phyloP scores from a whole-genome alignment of 2,797 vertebrate species.

The Malurus leucopterus region DNA sequence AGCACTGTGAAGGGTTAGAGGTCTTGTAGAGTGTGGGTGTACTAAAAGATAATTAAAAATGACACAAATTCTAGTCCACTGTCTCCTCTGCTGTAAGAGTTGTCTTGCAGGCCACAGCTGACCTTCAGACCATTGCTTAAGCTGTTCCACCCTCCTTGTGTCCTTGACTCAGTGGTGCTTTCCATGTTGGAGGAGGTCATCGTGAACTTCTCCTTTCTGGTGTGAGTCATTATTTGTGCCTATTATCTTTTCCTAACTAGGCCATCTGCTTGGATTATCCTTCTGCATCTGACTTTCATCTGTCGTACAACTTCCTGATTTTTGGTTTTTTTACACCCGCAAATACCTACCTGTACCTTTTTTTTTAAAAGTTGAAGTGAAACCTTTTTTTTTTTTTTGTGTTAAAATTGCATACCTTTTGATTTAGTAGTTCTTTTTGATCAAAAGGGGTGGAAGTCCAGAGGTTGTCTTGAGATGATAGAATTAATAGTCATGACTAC shows the following conservation, averaged over 20 bases:
- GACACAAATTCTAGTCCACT: neutral
- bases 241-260: neutral
- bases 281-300: neutral
- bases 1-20: neutral
- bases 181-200: neutral
- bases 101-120: neutral
- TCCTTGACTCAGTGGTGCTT: neutral
- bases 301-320: neutral
- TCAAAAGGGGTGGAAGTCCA: neutral
- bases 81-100: neutral
- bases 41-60: neutral
- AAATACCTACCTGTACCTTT: neutral
- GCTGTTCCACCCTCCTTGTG: neutral
- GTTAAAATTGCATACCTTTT: neutral
- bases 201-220: neutral
- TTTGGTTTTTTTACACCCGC: neutral
- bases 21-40: neutral
- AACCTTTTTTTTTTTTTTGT: neutral
- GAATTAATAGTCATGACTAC: neutral
- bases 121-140: neutral
- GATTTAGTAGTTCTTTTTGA: neutral
- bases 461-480: neutral
- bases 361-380: neutral
- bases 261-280: constrained; percentile 5
- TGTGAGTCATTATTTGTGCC: constrained; percentile 13